Percentiles rank a stretch among this genome's conserved stretches.
Conservation (phyloP, 2,113 vertebrate species). For the Sander lucioperca region DNA sequence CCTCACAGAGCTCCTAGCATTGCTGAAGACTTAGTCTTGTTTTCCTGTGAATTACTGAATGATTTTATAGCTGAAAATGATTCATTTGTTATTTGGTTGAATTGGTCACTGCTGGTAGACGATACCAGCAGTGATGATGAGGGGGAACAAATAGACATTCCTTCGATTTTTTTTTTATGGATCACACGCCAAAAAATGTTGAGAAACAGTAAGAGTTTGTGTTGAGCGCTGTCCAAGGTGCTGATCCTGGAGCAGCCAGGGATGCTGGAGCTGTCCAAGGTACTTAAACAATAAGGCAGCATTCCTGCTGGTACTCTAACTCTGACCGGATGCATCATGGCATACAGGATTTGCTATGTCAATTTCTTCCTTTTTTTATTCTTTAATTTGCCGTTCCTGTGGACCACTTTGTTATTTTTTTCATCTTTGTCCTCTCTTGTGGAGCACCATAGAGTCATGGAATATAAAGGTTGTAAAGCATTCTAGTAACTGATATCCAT, state of each 20-base stretch:
- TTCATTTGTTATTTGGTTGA: not conserved
- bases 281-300: not conserved
- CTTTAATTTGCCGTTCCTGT: not conserved
- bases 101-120: not conserved
- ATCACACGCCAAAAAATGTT: not conserved
- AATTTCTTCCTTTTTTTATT: not conserved
- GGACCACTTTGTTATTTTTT: not conserved
- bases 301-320: not conserved
- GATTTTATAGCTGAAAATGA: not conserved
- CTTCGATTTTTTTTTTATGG: not conserved
- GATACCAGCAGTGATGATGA: not conserved
- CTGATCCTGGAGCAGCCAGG: constrained; percentile 21
- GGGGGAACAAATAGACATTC: not conserved
- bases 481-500: too few relatives aligned
- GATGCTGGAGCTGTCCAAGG: not conserved
- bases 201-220: not conserved
- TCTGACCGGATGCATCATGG: not conserved
- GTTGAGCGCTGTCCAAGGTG: constrained; percentile 23
- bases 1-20: not conserved
- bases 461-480: too few relatives aligned
- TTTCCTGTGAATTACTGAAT: too few relatives aligned
- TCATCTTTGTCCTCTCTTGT: not conserved
- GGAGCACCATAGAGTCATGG: too few relatives aligned
- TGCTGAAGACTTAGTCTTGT: too few relatives aligned
- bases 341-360: not conserved